Conservation (phyloP, 2,888 invertebrate genomes). For the Cryptocephalus primarius region DNA sequence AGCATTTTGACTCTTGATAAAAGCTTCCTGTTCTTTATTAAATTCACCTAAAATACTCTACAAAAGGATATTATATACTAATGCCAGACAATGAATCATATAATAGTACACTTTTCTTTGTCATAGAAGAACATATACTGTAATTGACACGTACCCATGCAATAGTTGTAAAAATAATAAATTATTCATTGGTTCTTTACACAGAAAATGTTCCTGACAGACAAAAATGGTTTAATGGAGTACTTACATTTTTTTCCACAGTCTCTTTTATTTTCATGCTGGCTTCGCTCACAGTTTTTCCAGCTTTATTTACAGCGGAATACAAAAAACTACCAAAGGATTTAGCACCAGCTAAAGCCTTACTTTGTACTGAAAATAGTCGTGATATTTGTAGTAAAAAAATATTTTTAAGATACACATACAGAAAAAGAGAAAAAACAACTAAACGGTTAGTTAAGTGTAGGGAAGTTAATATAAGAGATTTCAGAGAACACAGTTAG, state of each 20-base stretch:
- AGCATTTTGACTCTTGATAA: constrained; percentile 76
- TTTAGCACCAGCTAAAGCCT: constrained; percentile 82
- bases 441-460: background rate
- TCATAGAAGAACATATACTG: no score
- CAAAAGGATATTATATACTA: constrained; percentile 5
- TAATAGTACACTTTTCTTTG: no score
- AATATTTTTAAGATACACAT: background rate
- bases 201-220: no score
- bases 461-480: background rate
- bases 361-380: constrained; percentile 63
- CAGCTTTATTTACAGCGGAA: constrained; percentile 92
- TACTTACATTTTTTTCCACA: constrained; percentile 87
- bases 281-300: constrained; percentile 82
- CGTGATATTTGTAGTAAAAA: background rate
- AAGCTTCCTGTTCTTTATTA: constrained; percentile 93
- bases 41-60: constrained; percentile 95
- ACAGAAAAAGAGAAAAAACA: background rate
- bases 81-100: no score
- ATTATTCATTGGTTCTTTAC: no score
- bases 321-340: constrained; percentile 86
- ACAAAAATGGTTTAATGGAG: no score
- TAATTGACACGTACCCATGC: no score
- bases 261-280: constrained; percentile 90
- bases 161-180: no score
- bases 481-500: background rate